A percentile compares a stretch with the other conserved stretches of the same genome.
Evolutionary conservation across 2,113 vertebrate genomes (phyloP).

Genomic region (Ptyas mucosa): DNA sequence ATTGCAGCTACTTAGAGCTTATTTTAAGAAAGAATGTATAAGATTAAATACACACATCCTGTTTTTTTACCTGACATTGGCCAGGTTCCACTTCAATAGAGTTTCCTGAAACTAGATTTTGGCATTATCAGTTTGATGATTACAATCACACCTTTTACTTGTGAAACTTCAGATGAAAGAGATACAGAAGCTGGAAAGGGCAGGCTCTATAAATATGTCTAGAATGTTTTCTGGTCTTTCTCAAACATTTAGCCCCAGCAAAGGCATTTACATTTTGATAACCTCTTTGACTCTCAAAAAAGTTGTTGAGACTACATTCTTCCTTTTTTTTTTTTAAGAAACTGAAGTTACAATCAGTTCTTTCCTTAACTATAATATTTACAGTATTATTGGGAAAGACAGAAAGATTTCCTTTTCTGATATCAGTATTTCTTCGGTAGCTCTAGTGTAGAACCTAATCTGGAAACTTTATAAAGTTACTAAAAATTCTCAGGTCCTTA

Average conservation of each 20-base stretch:
- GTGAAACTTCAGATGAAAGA: conserved; percentile 53
- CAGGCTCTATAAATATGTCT: conserved; percentile 58
- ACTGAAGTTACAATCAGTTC: background rate
- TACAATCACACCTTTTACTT: conserved; percentile 44
- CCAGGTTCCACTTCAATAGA: background rate
- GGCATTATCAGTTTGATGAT: conserved; percentile 44
- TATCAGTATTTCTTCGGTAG: background rate
- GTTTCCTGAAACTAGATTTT: conserved; percentile 24
- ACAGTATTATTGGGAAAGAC: background rate
- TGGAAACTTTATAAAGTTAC: background rate
- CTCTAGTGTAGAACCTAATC: background rate
- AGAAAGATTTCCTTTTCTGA: background rate
- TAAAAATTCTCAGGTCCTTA: background rate
- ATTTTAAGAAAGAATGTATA: background rate
- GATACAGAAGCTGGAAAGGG: conserved; percentile 47
- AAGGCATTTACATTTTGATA: conserved; percentile 71
- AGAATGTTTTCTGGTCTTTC: conserved; percentile 66
- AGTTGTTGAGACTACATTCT: conserved; percentile 57
- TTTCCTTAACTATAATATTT: background rate
- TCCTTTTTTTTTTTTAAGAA: background rate
- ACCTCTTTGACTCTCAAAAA: conserved; percentile 66
- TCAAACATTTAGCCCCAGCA: conserved; percentile 60
- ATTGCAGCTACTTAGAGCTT: background rate
- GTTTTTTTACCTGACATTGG: background rate
- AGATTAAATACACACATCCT: background rate